These are phyloP conservation scores for Heliconius ismenius DNA, from an alignment of 2,888 invertebrate genomes.

Conservation along the genomic window DNA sequence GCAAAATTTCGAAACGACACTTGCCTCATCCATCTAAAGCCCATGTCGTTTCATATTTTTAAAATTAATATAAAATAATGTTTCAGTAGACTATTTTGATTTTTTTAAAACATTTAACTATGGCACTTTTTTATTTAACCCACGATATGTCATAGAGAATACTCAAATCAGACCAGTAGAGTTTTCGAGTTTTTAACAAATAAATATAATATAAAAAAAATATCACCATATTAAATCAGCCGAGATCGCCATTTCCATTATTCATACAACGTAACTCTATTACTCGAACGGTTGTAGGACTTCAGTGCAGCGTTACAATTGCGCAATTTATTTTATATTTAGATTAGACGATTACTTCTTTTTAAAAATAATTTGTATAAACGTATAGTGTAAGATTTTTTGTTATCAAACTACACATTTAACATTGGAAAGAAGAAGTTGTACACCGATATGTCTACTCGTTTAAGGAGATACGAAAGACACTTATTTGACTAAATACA, in stretches of 20 bases:
- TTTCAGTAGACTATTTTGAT: background rate
- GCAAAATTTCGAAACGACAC: no score
- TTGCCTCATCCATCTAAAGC: no score
- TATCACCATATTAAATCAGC: background rate
- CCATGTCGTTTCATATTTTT: no score
- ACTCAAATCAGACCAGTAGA: slow-evolving; percentile 8
- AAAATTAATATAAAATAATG: no score
- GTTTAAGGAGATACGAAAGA: slow-evolving; percentile 31
- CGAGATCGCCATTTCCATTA: background rate
- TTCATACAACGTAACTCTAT: slow-evolving; percentile 15
- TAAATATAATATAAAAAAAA: background rate
- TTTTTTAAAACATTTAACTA: background rate
- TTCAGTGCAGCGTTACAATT: slow-evolving; percentile 5
- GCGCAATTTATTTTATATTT: background rate
- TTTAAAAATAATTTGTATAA: slow-evolving; percentile 1
- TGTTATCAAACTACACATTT: slow-evolving; percentile 37
- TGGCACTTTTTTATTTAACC: background rate
- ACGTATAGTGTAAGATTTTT: slow-evolving; percentile 21
- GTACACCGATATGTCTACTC: slow-evolving; percentile 40
- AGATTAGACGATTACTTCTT: background rate
- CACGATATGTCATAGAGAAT: background rate
- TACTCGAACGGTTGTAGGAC: background rate
- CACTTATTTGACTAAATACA: slow-evolving; percentile 30
- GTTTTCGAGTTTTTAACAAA: slow-evolving; percentile 4
- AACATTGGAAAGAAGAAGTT: slow-evolving; percentile 32